Percentiles rank a stretch among this genome's conserved stretches.
Evolutionary conservation across 2,888 invertebrate species (phyloP).

Genomic region (Caenorhabditis becei): DNA sequence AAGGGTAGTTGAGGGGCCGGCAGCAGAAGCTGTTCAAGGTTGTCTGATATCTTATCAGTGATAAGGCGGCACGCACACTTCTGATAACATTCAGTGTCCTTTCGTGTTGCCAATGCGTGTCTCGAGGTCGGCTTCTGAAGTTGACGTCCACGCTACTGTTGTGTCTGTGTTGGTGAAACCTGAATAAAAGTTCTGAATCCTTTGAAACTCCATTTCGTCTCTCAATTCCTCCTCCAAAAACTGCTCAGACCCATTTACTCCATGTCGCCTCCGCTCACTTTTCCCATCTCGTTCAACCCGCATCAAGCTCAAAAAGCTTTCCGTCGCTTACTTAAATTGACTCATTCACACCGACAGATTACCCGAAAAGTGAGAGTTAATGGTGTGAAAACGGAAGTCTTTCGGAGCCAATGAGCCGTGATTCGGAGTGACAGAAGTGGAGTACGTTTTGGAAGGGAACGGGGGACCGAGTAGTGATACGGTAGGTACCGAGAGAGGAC

Average conservation of each 20-base stretch:
- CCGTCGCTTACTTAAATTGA: constrained; percentile 1
- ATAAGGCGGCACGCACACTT: no score
- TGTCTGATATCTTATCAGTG: no score
- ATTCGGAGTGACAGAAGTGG: constrained; percentile 31
- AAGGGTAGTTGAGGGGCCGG: no score
- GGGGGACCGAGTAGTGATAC: not conserved
- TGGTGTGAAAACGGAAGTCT: constrained; percentile 48
- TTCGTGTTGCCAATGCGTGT: no score
- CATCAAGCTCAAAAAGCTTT: constrained; percentile 24
- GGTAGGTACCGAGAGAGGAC: not conserved
- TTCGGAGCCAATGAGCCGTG: constrained; percentile 2
- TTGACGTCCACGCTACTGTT: no score
- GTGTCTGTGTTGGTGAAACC: no score
- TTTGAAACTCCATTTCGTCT: no score
- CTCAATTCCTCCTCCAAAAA: no score
- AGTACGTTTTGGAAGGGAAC: not conserved
- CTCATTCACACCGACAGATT: constrained; percentile 58
- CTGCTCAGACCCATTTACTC: not conserved
- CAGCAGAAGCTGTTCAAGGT: no score
- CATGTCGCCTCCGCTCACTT: not conserved
- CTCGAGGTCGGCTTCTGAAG: no score
- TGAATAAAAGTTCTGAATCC: no score
- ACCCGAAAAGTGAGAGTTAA: constrained; percentile 33
- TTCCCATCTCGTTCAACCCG: constrained; percentile 12
- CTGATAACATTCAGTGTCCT: no score